phyloP scores from a whole-genome alignment of 2,797 vertebrate species.

The Rhyacichthys aspro region DNA sequence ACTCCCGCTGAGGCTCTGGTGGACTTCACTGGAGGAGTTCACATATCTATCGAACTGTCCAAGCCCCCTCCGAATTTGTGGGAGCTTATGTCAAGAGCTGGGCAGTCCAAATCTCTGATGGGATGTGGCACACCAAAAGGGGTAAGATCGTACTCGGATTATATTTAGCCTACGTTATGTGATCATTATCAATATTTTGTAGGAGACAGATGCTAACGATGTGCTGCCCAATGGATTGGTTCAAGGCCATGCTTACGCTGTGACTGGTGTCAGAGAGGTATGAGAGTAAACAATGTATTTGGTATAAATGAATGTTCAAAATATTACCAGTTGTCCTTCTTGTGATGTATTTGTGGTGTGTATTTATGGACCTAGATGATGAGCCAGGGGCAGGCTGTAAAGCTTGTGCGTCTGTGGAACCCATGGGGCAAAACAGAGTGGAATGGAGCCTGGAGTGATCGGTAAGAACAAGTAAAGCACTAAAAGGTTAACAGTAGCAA shows the following conservation, averaged over 20 bases:
- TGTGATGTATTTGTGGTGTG: too few species aligned
- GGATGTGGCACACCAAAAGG: conserved; percentile 80
- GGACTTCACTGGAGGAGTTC: conserved; percentile 90
- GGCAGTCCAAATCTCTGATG: conserved; percentile 77
- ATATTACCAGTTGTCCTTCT: too few species aligned
- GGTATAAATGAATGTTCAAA: too few species aligned
- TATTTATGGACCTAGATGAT: conserved; percentile 67
- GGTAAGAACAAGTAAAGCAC: conserved; percentile 61
- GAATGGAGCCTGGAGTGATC: conserved; percentile 88
- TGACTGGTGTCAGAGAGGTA: conserved; percentile 76
- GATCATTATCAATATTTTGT: conserved; percentile 15
- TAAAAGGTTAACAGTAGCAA: too few species aligned
- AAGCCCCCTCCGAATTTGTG: conserved; percentile 77
- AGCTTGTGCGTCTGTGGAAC: conserved; percentile 85
- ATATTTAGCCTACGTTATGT: neutral
- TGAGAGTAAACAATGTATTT: neutral
- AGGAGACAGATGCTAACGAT: conserved; percentile 58
- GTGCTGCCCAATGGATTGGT: conserved; percentile 69
- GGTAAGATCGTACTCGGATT: conserved; percentile 57
- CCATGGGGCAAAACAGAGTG: conserved; percentile 86
- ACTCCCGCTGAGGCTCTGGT: conserved; percentile 85
- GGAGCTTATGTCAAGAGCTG: conserved; percentile 80
- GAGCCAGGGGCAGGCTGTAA: conserved; percentile 63
- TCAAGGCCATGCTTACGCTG: conserved; percentile 73
- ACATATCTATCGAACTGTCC: conserved; percentile 73